A percentile compares a stretch with the other conserved stretches of the same genome.
These are phyloP conservation scores for Amphiprion ocellaris DNA, from an alignment of 2,113 vertebrate species.

Conservation along the genomic window DNA sequence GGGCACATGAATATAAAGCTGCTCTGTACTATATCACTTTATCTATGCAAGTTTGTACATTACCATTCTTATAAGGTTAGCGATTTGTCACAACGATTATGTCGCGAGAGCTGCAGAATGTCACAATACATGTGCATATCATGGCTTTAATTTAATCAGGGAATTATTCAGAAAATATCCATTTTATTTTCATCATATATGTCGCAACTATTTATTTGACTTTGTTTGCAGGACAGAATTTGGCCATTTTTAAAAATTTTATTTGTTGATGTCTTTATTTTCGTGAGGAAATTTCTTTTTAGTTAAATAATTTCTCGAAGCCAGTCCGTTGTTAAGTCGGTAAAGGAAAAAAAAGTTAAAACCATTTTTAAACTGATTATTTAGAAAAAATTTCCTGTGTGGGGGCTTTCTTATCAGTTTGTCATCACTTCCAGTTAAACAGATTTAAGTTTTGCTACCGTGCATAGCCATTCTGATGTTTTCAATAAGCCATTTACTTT, in stretches of 20 bases:
- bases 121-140: conserved; percentile 33
- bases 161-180: conserved; percentile 33
- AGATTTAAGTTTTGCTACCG: conserved; percentile 6
- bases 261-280: no score
- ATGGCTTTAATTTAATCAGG: conserved; percentile 63
- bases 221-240: conserved; percentile 7
- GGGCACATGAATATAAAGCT: conserved; percentile 58
- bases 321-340: neutral
- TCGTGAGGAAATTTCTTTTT: neutral
- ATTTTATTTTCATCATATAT: conserved; percentile 1
- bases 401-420: neutral
- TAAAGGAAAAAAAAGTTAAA: neutral
- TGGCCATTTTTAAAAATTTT: neutral
- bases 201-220: neutral
- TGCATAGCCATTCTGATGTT: conserved; percentile 23
- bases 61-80: conserved; percentile 42
- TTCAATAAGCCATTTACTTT: conserved; percentile 33
- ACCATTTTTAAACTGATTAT: neutral
- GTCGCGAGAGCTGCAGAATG: conserved; percentile 44
- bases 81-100: conserved; percentile 7
- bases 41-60: conserved; percentile 85
- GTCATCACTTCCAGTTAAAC: neutral
- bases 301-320: neutral
- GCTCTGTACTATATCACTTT: conserved; percentile 76
- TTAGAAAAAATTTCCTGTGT: neutral